These are phyloP conservation scores for Bradypodion ventrale DNA, from an alignment of 2,797 vertebrate genomes.

Conservation along the genomic window DNA sequence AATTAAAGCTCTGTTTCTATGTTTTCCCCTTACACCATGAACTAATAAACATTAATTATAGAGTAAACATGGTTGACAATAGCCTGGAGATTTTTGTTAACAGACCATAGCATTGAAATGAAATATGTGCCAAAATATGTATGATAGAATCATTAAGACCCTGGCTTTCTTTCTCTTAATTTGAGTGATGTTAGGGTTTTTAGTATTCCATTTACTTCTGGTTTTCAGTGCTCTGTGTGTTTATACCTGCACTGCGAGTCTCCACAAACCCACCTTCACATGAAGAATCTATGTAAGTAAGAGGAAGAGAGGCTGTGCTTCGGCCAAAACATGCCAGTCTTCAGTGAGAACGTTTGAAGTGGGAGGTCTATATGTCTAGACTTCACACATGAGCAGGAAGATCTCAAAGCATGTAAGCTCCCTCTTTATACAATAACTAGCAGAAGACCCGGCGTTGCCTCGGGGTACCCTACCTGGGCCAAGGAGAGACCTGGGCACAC, in stretches of 20 bases:
- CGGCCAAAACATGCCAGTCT: neutral
- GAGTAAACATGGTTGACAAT: neutral
- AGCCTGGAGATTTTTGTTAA: neutral
- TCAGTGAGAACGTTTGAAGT: neutral
- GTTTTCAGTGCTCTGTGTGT: neutral
- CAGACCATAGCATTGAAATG: neutral
- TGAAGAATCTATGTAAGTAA: neutral
- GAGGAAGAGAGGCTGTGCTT: neutral
- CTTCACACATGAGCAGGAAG: neutral
- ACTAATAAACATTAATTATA: constrained; percentile 10
- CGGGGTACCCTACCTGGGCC: no score
- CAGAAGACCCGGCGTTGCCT: no score
- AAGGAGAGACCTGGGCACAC: no score
- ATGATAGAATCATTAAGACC: neutral
- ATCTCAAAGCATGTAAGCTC: neutral
- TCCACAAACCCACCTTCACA: neutral
- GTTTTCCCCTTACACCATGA: neutral
- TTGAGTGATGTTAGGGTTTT: neutral
- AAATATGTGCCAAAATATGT: constrained; percentile 3
- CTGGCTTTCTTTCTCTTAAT: neutral
- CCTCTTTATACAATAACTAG: no score
- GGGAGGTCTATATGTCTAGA: no score
- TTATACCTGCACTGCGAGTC: neutral
- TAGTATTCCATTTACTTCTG: neutral
- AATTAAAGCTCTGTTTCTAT: neutral